Conservation (phyloP, 2,888 invertebrate species). For the Parelbella ahira region DNA sequence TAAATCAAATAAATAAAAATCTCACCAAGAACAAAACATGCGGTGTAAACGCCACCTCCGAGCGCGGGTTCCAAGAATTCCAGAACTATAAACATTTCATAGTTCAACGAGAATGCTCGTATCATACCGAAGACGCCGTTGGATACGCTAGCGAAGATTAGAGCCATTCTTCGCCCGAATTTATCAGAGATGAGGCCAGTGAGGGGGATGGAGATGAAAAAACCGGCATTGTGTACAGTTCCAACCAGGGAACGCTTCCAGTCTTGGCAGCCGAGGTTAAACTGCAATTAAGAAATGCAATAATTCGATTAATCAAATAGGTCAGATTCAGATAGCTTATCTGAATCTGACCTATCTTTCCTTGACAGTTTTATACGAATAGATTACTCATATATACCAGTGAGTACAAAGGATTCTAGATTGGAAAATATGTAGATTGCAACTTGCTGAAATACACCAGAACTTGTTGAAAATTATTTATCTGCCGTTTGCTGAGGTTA, state of each 20-base stretch:
- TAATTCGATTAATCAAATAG: too few species aligned
- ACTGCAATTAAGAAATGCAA: too few species aligned
- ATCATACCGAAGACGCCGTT: conserved; percentile 79
- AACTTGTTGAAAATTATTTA: too few species aligned
- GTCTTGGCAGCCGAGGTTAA: conserved; percentile 83
- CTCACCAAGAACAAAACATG: conserved; percentile 82
- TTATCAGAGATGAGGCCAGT: conserved; percentile 86
- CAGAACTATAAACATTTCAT: conserved; percentile 79
- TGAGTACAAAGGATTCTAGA: too few species aligned
- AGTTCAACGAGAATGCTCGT: conserved; percentile 79
- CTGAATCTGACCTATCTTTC: too few species aligned
- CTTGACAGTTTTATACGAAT: too few species aligned
- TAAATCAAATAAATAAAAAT: not conserved
- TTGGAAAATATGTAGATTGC: too few species aligned
- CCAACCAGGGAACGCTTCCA: conserved; percentile 89
- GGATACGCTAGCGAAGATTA: conserved; percentile 78
- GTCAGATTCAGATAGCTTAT: too few species aligned
- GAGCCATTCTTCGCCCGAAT: conserved; percentile 82
- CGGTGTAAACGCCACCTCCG: conserved; percentile 80
- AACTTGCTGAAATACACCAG: too few species aligned
- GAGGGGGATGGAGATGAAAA: conserved; percentile 86
- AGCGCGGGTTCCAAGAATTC: conserved; percentile 81
- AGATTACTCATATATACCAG: too few species aligned
- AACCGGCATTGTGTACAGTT: conserved; percentile 87
- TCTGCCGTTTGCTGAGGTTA: too few species aligned